Evolutionary conservation across 2,797 vertebrate genomes (phyloP), one percentile per base, ranked within the genome.

Genomic region (Acomys russatus): DNA sequence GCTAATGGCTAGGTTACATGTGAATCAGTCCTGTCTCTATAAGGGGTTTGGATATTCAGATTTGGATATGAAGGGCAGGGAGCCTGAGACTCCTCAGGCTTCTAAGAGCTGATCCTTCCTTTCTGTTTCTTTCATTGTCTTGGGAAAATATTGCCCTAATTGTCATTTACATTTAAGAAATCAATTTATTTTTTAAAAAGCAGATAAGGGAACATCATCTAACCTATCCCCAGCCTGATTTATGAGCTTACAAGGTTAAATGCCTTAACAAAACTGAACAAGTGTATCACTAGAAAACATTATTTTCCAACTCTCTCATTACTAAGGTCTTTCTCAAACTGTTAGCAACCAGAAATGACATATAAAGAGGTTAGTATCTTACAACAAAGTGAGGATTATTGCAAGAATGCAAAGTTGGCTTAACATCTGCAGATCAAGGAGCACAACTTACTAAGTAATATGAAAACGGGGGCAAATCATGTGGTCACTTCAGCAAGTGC

Each of bases 131-230:
- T 80, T 86, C 87, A 51, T 82, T 94, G 61, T 91, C 44, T 76
- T 93, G 11, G 22, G n/a, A 85, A 78, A 87, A 73, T 38, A 91
- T 51, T 63, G 5, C 23, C 61, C 18, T 89, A 74, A 94, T 78
- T 91, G 92, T 30, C 64, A 54, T 95, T 95, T 95, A 33, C 76
- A n/a, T 95, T 92, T 91, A 94, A 85, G 44, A 44, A 44, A 44
- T 44, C 44, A 44, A 44, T 44, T 44, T 44, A n/a, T 44, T 44
- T 44, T 44, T 74, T 28, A 54, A 78, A 83, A 91, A 44, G 74
- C 18, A 61, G 44, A 61, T 71, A 23, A 84, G 64, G 6, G 3
- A 51, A 33, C n/a, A n/a, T 49, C 77, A 51, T 73, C 71, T 15
- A 33, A 87, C 22, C 1, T 77, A 4, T 90, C 87, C 5, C 28